A percentile compares a stretch with the other conserved stretches of the same genome.
Conservation (phyloP, 2,113 vertebrate species). For the Notarius quadriscutis region DNA sequence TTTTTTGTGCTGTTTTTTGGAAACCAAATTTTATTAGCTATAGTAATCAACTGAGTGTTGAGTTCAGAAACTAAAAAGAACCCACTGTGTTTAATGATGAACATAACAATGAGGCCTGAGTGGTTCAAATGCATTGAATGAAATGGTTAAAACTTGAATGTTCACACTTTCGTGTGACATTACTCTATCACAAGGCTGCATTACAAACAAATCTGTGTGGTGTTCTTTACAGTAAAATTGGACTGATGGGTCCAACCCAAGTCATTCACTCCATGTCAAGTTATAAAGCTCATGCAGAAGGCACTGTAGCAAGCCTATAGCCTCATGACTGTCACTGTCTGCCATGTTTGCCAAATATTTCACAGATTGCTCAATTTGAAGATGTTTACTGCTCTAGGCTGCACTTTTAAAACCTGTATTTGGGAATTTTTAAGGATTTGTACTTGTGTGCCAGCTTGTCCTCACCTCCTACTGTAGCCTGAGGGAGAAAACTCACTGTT, state of each 20-base stretch:
- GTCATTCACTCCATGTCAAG: background rate
- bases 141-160: background rate
- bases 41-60: conserved; percentile 38
- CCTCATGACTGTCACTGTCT: background rate
- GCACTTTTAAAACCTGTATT: conserved; percentile 22
- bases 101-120: conserved; percentile 35
- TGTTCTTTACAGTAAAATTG: background rate
- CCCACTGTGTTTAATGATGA: conserved; percentile 25
- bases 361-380: background rate
- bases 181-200: background rate
- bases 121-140: conserved; percentile 29
- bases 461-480: background rate
- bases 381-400: conserved; percentile 7
- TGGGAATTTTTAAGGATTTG: conserved; percentile 20
- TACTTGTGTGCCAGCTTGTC: background rate
- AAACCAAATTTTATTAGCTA: conserved; percentile 48
- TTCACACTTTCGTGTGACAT: background rate
- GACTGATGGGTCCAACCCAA: background rate
- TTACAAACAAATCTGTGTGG: background rate
- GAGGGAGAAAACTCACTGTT: conserved; percentile 11
- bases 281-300: background rate
- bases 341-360: background rate
- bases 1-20: background rate
- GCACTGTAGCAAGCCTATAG: background rate
- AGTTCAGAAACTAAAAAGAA: conserved; percentile 32